Evolutionary conservation across 2,888 invertebrate species (phyloP).

Genomic region (Drosophila cognata): DNA sequence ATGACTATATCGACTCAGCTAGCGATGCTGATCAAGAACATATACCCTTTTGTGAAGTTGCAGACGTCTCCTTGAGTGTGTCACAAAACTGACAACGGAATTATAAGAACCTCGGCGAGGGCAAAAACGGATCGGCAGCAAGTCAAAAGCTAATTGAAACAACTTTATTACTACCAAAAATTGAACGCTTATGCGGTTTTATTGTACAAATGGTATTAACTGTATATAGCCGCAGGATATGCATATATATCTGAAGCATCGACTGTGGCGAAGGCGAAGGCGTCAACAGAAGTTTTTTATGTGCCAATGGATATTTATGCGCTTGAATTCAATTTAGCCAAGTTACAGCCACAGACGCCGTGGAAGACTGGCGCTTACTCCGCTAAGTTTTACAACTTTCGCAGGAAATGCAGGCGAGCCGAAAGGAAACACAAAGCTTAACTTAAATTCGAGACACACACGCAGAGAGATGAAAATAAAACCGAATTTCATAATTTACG

Average conservation of each 20-base stretch:
- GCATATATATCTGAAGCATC: conserved; percentile 8
- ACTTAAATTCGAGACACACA: conserved; percentile 46
- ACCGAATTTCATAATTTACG: conserved; percentile 70
- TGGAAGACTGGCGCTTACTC: conserved; percentile 29
- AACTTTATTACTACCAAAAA: conserved; percentile 74
- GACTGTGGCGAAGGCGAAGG: conserved; percentile 51
- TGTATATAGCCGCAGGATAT: conserved; percentile 47
- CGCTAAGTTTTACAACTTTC: conserved; percentile 70
- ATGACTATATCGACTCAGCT: background rate
- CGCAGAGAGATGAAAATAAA: conserved; percentile 35
- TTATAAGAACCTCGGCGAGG: background rate
- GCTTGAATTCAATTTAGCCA: conserved; percentile 57
- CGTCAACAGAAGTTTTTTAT: conserved; percentile 75
- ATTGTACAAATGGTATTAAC: conserved; percentile 1
- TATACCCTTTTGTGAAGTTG: background rate
- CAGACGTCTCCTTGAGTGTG: background rate
- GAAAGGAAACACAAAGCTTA: conserved; percentile 67
- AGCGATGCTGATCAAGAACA: background rate
- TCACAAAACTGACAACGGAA: background rate
- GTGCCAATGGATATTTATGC: conserved; percentile 67
- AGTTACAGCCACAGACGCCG: conserved; percentile 36
- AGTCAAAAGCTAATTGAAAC: conserved; percentile 72
- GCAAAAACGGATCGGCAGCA: conserved; percentile 33
- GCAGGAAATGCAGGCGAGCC: conserved; percentile 67
- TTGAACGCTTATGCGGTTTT: conserved; percentile 22